phyloP scores from a whole-genome alignment of 2,797 vertebrate genomes.

The Enteromius radiatus region DNA sequence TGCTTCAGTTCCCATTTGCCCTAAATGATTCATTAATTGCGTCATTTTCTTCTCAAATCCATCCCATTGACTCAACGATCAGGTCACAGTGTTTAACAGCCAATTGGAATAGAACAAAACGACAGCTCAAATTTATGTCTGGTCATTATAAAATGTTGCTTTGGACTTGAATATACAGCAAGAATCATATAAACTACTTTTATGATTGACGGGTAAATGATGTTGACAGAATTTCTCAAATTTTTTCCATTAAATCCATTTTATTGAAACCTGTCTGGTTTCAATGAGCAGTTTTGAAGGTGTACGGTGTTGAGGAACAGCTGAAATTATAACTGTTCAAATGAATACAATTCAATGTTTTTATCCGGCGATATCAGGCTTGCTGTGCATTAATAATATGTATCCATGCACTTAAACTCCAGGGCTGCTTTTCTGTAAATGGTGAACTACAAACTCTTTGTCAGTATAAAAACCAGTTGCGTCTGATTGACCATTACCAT shows the following conservation, averaged over 20 bases:
- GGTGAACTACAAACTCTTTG: slow-evolving; percentile 6
- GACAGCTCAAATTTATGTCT: background rate
- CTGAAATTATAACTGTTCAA: background rate
- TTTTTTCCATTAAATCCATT: background rate
- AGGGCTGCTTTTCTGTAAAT: slow-evolving; percentile 18
- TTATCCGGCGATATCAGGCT: background rate
- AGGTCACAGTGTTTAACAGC: background rate
- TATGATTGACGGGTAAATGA: background rate
- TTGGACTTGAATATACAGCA: background rate
- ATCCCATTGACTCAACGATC: background rate
- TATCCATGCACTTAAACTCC: slow-evolving; percentile 9
- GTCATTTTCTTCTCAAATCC: background rate
- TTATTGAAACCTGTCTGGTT: background rate
- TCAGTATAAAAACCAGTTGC: slow-evolving; percentile 33
- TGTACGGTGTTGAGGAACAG: background rate
- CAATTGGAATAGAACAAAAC: background rate
- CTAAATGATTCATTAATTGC: background rate
- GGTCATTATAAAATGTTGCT: background rate
- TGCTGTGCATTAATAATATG: slow-evolving; percentile 4
- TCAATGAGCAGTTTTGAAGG: background rate
- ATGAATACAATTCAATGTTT: background rate
- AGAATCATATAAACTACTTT: background rate
- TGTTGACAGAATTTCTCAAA: background rate
- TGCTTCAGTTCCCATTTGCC: background rate
- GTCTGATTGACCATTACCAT: slow-evolving; percentile 36